Conservation (phyloP, 1,140 invertebrate genomes). For the Formica selysi region DNA sequence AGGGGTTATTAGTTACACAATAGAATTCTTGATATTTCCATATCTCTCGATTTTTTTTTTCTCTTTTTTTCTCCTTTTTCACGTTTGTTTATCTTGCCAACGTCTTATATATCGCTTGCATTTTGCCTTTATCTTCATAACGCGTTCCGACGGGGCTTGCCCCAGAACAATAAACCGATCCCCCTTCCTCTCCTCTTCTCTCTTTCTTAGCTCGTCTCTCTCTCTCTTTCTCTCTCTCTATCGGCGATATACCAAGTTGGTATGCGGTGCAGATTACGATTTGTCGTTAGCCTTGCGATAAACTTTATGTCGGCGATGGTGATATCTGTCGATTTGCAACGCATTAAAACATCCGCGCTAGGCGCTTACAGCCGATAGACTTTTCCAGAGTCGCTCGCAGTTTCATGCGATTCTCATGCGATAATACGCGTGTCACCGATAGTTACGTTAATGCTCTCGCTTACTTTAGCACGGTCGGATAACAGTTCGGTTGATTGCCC, state of each 20-base stretch:
- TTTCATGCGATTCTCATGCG: slow-evolving; percentile 46
- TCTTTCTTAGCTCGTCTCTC: background rate
- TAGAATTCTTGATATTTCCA: background rate
- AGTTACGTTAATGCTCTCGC: slow-evolving; percentile 33
- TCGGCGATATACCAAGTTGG: slow-evolving; percentile 59
- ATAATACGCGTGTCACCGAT: slow-evolving; percentile 46
- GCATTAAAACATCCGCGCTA: slow-evolving; percentile 77
- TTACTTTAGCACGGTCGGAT: slow-evolving; percentile 25
- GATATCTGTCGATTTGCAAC: slow-evolving; percentile 80
- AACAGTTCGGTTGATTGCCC: background rate
- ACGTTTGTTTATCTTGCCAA: slow-evolving; percentile 55
- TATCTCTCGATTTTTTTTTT: background rate
- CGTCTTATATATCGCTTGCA: slow-evolving; percentile 39
- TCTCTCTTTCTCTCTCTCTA: slow-evolving; percentile 14
- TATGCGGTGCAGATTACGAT: slow-evolving; percentile 82
- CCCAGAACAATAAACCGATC: slow-evolving; percentile 63
- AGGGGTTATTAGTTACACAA: background rate
- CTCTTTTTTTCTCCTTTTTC: slow-evolving; percentile 17
- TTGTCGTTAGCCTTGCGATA: slow-evolving; percentile 84
- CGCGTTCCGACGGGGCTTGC: slow-evolving; percentile 33
- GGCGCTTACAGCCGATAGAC: slow-evolving; percentile 39
- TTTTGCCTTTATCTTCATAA: slow-evolving; percentile 55
- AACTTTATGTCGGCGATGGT: slow-evolving; percentile 80
- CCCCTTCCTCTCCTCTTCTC: background rate
- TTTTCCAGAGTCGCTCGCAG: slow-evolving; percentile 42